Percentiles rank a stretch among this genome's conserved stretches.
phyloP scores from a whole-genome alignment of 2,797 vertebrate species.

The Helarctos malayanus region DNA sequence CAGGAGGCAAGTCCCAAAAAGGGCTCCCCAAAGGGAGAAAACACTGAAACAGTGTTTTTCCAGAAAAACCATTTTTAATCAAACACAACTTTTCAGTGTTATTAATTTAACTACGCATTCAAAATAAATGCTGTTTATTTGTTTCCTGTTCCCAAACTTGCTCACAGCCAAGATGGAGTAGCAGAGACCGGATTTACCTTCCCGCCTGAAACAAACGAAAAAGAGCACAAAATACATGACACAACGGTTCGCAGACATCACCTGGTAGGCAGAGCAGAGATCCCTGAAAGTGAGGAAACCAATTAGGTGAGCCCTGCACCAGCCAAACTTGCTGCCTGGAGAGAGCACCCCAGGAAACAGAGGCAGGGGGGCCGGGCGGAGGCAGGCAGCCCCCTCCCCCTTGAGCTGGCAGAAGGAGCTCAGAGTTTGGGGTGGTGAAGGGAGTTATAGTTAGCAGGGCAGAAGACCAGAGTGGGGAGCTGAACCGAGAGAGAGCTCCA shows the following conservation, averaged over 20 bases:
- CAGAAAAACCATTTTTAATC: constrained; percentile 30
- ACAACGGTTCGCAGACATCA: background rate
- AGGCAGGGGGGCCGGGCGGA: background rate
- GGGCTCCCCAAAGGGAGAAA: background rate
- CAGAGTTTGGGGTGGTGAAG: background rate
- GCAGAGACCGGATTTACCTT: background rate
- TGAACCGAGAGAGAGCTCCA: background rate
- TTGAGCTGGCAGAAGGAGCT: background rate
- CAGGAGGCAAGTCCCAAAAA: background rate
- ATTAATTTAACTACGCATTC: background rate
- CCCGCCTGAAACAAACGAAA: background rate
- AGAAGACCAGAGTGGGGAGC: background rate
- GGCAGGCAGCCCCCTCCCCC: background rate
- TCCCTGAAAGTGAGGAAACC: background rate
- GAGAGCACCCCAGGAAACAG: background rate
- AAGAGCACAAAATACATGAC: background rate
- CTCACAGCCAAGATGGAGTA: background rate
- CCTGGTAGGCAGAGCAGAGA: background rate
- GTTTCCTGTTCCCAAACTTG: background rate
- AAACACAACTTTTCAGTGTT: constrained; percentile 7
- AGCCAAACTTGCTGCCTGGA: background rate
- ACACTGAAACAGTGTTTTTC: background rate
- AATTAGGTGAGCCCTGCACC: background rate
- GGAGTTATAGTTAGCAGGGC: background rate
- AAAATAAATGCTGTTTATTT: background rate